Conservation (phyloP, 1,140 invertebrate species). For the Bombus pyrosoma region DNA sequence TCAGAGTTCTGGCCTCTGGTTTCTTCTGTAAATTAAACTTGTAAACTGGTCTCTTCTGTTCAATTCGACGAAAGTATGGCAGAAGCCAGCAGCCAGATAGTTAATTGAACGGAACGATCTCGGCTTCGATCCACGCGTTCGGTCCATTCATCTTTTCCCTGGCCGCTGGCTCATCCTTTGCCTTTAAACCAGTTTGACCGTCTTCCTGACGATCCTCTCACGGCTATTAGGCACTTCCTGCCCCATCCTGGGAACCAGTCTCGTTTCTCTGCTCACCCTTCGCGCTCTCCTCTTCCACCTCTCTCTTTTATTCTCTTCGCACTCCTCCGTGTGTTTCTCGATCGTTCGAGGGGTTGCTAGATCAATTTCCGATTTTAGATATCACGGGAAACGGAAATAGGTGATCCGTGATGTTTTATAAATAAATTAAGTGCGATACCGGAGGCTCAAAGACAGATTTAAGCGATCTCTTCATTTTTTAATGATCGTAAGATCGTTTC, state of each 20-base stretch:
- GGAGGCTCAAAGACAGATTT: neutral
- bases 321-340: neutral
- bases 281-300: slow-evolving; percentile 20
- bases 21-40: neutral
- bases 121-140: slow-evolving; percentile 28
- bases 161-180: slow-evolving; percentile 60
- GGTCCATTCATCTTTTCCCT: slow-evolving; percentile 62
- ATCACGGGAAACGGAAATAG: slow-evolving; percentile 23
- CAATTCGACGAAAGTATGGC: neutral
- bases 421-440: slow-evolving; percentile 16
- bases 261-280: slow-evolving; percentile 57
- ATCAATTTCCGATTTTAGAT: slow-evolving; percentile 67
- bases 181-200: slow-evolving; percentile 66
- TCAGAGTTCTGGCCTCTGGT: neutral
- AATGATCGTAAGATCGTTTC: neutral
- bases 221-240: slow-evolving; percentile 82
- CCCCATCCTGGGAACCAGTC: slow-evolving; percentile 77
- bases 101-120: slow-evolving; percentile 62
- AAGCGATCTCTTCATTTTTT: neutral
- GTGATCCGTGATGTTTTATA: slow-evolving; percentile 32
- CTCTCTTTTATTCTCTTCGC: neutral
- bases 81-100: slow-evolving; percentile 62
- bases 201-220: slow-evolving; percentile 76
- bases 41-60: neutral
- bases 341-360: slow-evolving; percentile 43